Conservation (phyloP, 2,888 invertebrate species). For the Metellina segmentata region DNA sequence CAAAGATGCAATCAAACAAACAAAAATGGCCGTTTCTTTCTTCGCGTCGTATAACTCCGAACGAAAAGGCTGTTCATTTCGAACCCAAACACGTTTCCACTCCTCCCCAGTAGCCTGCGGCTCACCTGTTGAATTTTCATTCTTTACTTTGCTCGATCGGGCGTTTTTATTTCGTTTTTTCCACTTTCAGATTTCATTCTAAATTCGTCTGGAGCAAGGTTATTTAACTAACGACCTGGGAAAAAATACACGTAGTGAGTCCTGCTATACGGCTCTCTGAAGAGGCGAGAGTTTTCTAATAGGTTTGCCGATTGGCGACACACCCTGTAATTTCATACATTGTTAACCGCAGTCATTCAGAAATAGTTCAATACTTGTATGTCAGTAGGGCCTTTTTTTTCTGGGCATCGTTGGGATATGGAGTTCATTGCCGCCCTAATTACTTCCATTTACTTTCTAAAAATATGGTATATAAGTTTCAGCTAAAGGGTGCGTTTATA, state of each 20-base stretch:
- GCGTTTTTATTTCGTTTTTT: conserved; percentile 1
- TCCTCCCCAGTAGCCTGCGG: background rate
- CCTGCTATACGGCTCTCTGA: background rate
- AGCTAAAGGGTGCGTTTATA: no score
- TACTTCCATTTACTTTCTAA: background rate
- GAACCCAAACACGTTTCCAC: conserved; percentile 34
- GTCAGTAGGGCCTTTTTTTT: background rate
- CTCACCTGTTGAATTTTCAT: conserved; percentile 30
- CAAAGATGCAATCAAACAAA: conserved; percentile 39
- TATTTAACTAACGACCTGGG: conserved; percentile 12
- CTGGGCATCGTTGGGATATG: background rate
- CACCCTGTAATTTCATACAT: conserved; percentile 25
- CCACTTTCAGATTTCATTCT: conserved; percentile 26
- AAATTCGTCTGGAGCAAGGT: conserved; percentile 55
- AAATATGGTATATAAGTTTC: background rate
- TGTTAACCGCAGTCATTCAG: background rate
- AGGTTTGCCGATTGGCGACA: background rate
- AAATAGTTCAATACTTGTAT: conserved; percentile 31
- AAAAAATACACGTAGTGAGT: conserved; percentile 15
- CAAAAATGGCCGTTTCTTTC: conserved; percentile 19
- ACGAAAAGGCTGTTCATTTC: conserved; percentile 29
- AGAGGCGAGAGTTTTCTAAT: background rate
- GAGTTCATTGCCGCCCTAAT: background rate
- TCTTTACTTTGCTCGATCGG: background rate
- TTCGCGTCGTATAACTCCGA: background rate